Evolutionary conservation across 2,113 vertebrate species (phyloP).

Genomic region (Aldabrachelys gigantea): DNA sequence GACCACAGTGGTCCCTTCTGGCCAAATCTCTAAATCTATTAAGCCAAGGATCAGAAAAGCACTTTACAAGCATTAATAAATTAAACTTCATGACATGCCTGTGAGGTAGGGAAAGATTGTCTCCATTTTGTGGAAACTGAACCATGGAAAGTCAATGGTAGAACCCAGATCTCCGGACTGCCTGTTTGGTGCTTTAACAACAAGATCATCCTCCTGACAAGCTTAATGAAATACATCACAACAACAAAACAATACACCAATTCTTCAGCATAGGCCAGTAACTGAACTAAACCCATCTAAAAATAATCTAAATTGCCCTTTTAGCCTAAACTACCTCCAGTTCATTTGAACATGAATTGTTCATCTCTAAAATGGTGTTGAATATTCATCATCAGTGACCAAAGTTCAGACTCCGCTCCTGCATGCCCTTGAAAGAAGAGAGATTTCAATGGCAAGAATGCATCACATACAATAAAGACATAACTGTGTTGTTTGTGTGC

Average conservation of each 20-base stretch:
- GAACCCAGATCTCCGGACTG: not conserved
- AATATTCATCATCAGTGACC: not conserved
- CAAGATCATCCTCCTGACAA: not conserved
- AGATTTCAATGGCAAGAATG: not conserved
- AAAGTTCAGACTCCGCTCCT: not conserved
- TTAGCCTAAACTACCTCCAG: not conserved
- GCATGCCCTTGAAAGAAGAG: not conserved
- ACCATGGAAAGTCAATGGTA: not conserved
- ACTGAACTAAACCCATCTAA: fast-evolving
- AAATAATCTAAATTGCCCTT: not conserved
- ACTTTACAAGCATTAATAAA: not conserved
- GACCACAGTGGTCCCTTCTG: no score
- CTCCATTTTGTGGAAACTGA: not conserved
- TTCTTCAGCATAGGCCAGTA: not conserved
- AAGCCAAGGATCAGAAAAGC: not conserved
- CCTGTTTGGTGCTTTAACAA: not conserved
- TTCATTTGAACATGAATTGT: fast-evolving
- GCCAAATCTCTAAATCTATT: no score
- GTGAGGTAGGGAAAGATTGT: not conserved
- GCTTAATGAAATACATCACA: not conserved
- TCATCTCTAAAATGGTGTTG: not conserved
- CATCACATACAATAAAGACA: not conserved
- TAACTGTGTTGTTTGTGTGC: not conserved
- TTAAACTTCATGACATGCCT: not conserved
- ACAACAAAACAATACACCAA: not conserved